These are phyloP conservation scores for Beroe forskalii DNA, from an alignment of 37 sponge, comb jelly and placozoan genomes.

Conservation along the genomic window DNA sequence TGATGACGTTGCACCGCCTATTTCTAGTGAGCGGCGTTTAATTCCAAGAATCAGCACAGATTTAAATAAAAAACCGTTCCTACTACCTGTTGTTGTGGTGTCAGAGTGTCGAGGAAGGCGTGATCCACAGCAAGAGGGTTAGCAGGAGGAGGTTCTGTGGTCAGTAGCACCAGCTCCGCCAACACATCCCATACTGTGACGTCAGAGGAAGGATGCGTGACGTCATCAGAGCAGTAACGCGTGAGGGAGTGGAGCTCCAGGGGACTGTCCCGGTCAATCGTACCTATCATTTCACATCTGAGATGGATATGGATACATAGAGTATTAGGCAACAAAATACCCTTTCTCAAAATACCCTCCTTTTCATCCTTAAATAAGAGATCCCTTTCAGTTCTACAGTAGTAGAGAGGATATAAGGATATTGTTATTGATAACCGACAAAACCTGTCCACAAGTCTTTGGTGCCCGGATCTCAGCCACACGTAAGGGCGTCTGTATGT, in stretches of 20 bases:
- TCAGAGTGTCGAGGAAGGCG: slow-evolving; percentile 79
- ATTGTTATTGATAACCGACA: too few species aligned
- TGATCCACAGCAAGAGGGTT: slow-evolving; percentile 93
- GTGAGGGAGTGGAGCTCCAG: background rate
- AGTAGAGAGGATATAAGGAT: too few species aligned
- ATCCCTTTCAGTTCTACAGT: too few species aligned
- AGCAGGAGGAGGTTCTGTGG: slow-evolving; percentile 78
- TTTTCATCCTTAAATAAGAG: too few species aligned
- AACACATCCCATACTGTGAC: slow-evolving; percentile 91
- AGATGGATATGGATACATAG: background rate
- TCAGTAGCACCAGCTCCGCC: slow-evolving; percentile 81
- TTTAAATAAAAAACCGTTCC: too few species aligned
- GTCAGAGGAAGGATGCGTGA: too few species aligned
- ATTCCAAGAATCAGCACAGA: too few species aligned
- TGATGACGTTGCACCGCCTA: too few species aligned
- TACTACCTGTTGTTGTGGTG: slow-evolving; percentile 54
- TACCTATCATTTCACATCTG: slow-evolving; percentile 41
- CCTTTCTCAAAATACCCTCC: too few species aligned
- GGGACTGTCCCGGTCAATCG: slow-evolving; percentile 34
- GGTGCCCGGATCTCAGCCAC: slow-evolving; percentile 20
- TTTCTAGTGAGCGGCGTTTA: too few species aligned
- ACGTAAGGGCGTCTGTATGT: slow-evolving; percentile 28
- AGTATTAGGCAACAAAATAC: background rate
- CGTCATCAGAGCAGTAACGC: slow-evolving; percentile 56
- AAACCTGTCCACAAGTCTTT: background rate